Percentiles rank a stretch among this genome's conserved stretches.
phyloP scores from a whole-genome alignment of 1,140 invertebrate genomes.

The Drosophila santomea region DNA sequence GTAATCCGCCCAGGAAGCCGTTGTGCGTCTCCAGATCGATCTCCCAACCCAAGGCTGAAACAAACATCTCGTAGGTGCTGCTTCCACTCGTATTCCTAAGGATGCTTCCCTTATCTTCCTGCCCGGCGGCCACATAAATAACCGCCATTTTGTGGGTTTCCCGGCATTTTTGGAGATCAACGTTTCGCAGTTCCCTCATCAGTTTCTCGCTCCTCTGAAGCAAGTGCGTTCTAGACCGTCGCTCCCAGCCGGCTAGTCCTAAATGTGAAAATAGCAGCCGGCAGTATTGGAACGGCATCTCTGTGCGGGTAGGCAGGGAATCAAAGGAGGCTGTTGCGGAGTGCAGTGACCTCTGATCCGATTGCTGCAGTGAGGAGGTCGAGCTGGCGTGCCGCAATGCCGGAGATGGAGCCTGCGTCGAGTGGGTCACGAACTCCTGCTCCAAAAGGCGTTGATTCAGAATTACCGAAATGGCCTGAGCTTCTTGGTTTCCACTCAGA shows the following conservation, averaged over 20 bases:
- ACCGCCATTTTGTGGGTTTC: slow-evolving; percentile 99
- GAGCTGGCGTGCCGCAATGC: slow-evolving; percentile 49
- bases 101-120: slow-evolving; percentile 98
- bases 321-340: slow-evolving; percentile 70
- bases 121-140: slow-evolving; percentile 98
- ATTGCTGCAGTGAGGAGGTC: slow-evolving; percentile 47
- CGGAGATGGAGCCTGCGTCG: slow-evolving; percentile 70
- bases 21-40: slow-evolving; percentile 97
- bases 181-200: slow-evolving; percentile 95
- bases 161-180: slow-evolving; percentile 95
- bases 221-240: slow-evolving; percentile 93
- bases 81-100: slow-evolving; percentile 93
- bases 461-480: slow-evolving; percentile 93
- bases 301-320: slow-evolving; percentile 67
- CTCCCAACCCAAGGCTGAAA: slow-evolving; percentile 98
- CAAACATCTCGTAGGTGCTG: slow-evolving; percentile 96
- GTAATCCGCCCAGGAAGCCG: slow-evolving; percentile 97
- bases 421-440: slow-evolving; percentile 88
- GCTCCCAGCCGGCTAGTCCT: slow-evolving; percentile 95
- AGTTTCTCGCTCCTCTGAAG: slow-evolving; percentile 96
- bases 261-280: slow-evolving; percentile 95
- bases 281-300: slow-evolving; percentile 91
- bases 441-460: slow-evolving; percentile 92
- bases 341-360: slow-evolving; percentile 68
- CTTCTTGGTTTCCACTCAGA: slow-evolving; percentile 89